Percentiles rank a stretch among this genome's conserved stretches.
These are phyloP conservation scores for Dicentrarchus labrax DNA, from an alignment of 2,113 vertebrate species.

Conservation along the genomic window DNA sequence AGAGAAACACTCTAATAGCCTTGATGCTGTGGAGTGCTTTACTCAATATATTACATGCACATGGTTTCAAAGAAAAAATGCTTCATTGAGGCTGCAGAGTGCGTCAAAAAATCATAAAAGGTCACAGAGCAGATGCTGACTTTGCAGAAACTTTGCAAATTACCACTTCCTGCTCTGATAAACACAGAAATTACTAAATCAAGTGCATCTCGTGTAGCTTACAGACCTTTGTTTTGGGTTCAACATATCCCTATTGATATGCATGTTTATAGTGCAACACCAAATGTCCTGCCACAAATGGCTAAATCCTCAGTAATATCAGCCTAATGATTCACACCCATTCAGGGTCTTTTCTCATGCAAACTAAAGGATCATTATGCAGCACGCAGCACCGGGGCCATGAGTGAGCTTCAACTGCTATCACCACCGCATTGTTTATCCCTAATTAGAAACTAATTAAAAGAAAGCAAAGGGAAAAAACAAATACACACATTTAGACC, in stretches of 20 bases:
- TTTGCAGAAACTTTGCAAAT: not conserved
- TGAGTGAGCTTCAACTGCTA: slow-evolving; percentile 60
- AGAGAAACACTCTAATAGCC: not conserved
- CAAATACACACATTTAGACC: slow-evolving; percentile 70
- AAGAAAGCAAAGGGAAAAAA: slow-evolving; percentile 73
- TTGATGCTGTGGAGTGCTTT: not conserved
- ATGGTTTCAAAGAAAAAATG: not conserved
- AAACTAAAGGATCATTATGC: slow-evolving; percentile 78
- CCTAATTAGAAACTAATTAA: slow-evolving; percentile 84
- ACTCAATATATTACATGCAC: not conserved
- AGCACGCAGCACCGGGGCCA: slow-evolving; percentile 56
- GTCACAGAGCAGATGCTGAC: not conserved
- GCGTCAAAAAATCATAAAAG: not conserved
- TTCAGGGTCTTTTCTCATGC: slow-evolving; percentile 77
- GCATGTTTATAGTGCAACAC: slow-evolving; percentile 23
- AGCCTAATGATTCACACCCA: slow-evolving; percentile 68
- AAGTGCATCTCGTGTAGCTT: slow-evolving; percentile 2
- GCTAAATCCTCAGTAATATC: slow-evolving; percentile 68
- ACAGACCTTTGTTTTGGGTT: slow-evolving; percentile 25
- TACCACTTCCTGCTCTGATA: slow-evolving; percentile 19
- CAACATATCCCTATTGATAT: slow-evolving; percentile 19
- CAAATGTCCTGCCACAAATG: slow-evolving; percentile 72
- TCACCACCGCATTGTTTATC: slow-evolving; percentile 71
- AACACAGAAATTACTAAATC: slow-evolving; percentile 1
- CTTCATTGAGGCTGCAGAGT: not conserved